Evolutionary conservation across 2,888 invertebrate genomes (phyloP).

Genomic region (Thalpophila matura): DNA sequence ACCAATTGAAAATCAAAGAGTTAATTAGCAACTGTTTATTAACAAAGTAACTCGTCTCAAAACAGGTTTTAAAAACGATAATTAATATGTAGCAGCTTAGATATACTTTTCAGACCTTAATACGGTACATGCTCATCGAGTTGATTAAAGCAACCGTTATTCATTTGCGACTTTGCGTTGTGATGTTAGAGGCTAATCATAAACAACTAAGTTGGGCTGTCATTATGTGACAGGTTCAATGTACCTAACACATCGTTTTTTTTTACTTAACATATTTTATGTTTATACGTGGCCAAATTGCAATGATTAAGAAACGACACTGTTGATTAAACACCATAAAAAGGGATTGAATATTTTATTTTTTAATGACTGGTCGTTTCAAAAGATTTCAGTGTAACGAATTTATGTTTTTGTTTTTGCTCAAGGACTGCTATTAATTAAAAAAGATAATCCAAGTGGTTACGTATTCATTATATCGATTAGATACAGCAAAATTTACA

Average conservation of each 20-base stretch:
- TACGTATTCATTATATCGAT: background rate
- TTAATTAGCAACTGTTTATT: slow-evolving; percentile 24
- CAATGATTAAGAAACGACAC: slow-evolving; percentile 20
- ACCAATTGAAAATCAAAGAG: background rate
- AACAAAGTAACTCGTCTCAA: slow-evolving; percentile 11
- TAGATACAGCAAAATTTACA: background rate
- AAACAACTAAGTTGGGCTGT: slow-evolving; percentile 38
- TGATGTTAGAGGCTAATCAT: slow-evolving; percentile 42
- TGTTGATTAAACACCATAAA: slow-evolving; percentile 42
- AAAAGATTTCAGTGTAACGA: slow-evolving; percentile 17
- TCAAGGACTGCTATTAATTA: slow-evolving; percentile 7
- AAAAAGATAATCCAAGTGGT: background rate
- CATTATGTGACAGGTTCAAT: slow-evolving; percentile 49
- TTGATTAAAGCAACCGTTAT: slow-evolving; percentile 68
- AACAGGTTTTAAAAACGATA: slow-evolving; percentile 60
- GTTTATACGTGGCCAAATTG: slow-evolving; percentile 29
- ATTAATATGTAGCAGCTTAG: slow-evolving; percentile 40
- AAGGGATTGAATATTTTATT: slow-evolving; percentile 34
- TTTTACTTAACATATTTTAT: slow-evolving; percentile 8
- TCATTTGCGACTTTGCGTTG: slow-evolving; percentile 53
- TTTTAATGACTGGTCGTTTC: slow-evolving; percentile 25
- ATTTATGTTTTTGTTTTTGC: slow-evolving; percentile 28
- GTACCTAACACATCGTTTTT: slow-evolving; percentile 17
- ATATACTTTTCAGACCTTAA: slow-evolving; percentile 51
- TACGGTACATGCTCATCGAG: slow-evolving; percentile 70